These are phyloP conservation scores for human DNA, from an alignment of 2,113 vertebrate genomes.

Conservation along the genomic window GRCh38 chr3:146091001-146091500, in stretches of 20 bases:
- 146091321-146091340: background rate
- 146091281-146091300: background rate
- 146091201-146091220: background rate
- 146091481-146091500: background rate
- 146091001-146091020: background rate
- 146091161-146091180: background rate
- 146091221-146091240: background rate
- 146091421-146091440: background rate
- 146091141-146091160: background rate
- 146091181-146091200: background rate
- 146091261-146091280: background rate
- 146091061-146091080: background rate
- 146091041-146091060: background rate
- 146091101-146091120: background rate
- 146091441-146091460: slow-evolving; percentile 39
- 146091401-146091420: background rate
- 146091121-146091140: background rate
- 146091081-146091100: background rate
- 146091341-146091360: background rate
- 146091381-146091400: background rate
- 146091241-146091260: background rate
- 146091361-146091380: background rate
- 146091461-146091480: background rate
- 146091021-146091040: background rate
- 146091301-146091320: slow-evolving; percentile 19